Evolutionary conservation across 2,888 invertebrate genomes (phyloP), one percentile per base, ranked within the genome.

Genomic region (Crossocerus cetratus): DNA sequence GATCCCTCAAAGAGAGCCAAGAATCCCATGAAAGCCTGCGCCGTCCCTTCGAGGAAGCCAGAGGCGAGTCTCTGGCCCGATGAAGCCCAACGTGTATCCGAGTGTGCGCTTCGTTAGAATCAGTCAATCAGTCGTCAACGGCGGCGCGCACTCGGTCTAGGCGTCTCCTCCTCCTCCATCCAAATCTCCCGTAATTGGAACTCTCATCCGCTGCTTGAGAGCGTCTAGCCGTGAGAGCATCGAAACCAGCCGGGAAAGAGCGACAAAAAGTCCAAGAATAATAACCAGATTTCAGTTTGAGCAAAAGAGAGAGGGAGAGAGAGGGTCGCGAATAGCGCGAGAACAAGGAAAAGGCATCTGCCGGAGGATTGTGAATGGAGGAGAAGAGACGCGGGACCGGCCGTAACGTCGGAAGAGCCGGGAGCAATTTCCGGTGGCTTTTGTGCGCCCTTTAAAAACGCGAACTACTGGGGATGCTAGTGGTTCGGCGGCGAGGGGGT

Each of bases 351-450:
- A 32, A 32, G 32, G 32, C 32, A 32, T 32, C 32, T 32, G 32
- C 32, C 5, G 32, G 5, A 32, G 32, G 32, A 32, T 32, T 32
- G 32, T 32, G 32, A 58, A 43, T 59, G 62, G 63, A 75, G 61
- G 61, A 65, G 73, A 77, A 75, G 70, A 74, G 76, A 64, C 69
- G 69, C 66, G 72, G 74, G 76, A 78, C 69, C 72, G 78, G 78
- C 76, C 81, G 80, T 78, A 83, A 80, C 78, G 76, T 78, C 79
- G 80, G 82, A 82, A 83, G 83, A 86, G 82, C 85, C 82, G 79
- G 81, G 80, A 82, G 86, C 85, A 87, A 87, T 87, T 86, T 87
- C 86, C 86, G 85, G 82, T 83, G 80, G 85, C 86, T 84, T 86
- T 87, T 86, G 84, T 86, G 68, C 80, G 77, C 78, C 78, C 81